phyloP scores from a whole-genome alignment of 2,797 vertebrate genomes.

The Tinamus major region DNA sequence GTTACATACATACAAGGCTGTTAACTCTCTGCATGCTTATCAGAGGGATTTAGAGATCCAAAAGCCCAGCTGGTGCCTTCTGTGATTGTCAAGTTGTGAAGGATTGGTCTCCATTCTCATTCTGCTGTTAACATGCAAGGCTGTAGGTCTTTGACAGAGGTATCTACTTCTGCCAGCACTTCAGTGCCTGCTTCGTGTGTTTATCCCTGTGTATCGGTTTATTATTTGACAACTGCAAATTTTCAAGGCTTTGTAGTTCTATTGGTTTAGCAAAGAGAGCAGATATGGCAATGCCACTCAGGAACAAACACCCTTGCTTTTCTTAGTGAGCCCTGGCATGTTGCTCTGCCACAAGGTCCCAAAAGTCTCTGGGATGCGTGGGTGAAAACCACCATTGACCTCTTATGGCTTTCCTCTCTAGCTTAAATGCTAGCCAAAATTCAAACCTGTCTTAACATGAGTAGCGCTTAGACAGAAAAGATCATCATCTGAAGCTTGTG shows the following conservation, averaged over 20 bases:
- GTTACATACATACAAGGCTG: neutral
- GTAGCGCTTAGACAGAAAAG: neutral
- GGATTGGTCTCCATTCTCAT: neutral
- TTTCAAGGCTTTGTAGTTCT: neutral
- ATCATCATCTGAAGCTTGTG: neutral
- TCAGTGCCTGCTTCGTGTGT: neutral
- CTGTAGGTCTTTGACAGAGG: neutral
- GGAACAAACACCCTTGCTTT: neutral
- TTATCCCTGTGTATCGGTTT: neutral
- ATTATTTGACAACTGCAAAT: neutral
- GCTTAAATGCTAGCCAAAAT: neutral
- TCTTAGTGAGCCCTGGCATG: neutral
- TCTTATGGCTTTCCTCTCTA: accelerated
- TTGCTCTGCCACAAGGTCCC: neutral
- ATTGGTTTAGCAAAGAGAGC: neutral
- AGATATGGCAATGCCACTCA: neutral
- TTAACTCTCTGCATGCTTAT: conserved; percentile 12
- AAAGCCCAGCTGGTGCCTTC: conserved; percentile 33
- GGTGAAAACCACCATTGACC: neutral
- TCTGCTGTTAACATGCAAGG: neutral
- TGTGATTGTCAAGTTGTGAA: conserved; percentile 19
- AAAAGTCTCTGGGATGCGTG: neutral
- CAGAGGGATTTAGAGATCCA: conserved; percentile 34
- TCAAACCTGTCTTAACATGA: neutral
- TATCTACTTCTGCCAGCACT: neutral